Conservation (phyloP, 1,140 invertebrate species). For the Drosophila fuyamai region DNA sequence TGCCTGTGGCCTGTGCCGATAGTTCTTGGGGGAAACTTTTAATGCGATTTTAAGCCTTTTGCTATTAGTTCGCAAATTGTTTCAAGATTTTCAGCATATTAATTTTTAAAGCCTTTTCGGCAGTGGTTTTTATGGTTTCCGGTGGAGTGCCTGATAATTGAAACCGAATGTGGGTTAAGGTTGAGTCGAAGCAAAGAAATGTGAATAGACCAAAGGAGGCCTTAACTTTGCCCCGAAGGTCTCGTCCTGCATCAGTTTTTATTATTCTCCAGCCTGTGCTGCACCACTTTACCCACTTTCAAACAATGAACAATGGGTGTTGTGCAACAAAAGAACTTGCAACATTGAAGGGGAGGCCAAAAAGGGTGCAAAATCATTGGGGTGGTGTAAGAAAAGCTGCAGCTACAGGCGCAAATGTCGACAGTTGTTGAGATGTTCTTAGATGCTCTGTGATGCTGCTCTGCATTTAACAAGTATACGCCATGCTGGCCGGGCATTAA, state of each 20-base stretch:
- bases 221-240: constrained; percentile 51
- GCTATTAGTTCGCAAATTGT: constrained; percentile 78
- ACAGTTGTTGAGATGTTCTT: constrained; percentile 35
- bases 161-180: constrained; percentile 75
- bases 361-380: constrained; percentile 1
- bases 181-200: constrained; percentile 16
- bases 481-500: constrained; percentile 74
- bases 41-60: constrained; percentile 78
- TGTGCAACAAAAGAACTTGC: constrained; percentile 45
- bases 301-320: constrained; percentile 63
- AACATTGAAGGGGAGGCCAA: constrained; percentile 28
- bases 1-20: constrained; percentile 37
- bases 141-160: constrained; percentile 48
- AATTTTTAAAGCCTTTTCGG: constrained; percentile 58
- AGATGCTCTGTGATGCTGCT: constrained; percentile 39
- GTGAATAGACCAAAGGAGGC: constrained; percentile 16
- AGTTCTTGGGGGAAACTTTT: constrained; percentile 65
- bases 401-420: constrained; percentile 34
- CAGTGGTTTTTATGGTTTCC: constrained; percentile 17
- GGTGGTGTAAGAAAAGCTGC: constrained; percentile 23
- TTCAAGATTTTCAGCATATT: constrained; percentile 74
- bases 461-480: constrained; percentile 76
- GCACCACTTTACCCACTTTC: constrained; percentile 60
- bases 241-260: constrained; percentile 26
- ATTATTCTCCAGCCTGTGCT: constrained; percentile 16